These are phyloP conservation scores for Frieseomelitta varia DNA, from an alignment of 1,140 invertebrate genomes.

Conservation along the genomic window DNA sequence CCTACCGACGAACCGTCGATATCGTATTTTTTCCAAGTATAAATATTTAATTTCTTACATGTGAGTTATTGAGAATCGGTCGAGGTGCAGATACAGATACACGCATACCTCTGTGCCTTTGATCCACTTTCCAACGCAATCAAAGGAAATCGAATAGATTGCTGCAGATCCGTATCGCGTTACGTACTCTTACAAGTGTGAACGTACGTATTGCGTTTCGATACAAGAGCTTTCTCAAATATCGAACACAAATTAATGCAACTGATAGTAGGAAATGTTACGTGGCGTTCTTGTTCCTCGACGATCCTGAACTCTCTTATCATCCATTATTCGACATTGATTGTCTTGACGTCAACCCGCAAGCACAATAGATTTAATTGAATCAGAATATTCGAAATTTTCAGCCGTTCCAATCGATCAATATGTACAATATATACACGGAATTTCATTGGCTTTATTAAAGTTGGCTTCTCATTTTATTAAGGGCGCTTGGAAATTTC, in stretches of 20 bases:
- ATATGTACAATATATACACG: not conserved
- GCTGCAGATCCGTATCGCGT: constrained; percentile 33
- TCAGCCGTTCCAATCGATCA: not conserved
- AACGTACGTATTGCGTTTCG: constrained; percentile 16
- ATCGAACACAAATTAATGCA: constrained; percentile 30
- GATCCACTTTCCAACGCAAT: constrained; percentile 5
- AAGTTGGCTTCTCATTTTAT: not conserved
- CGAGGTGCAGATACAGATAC: not conserved
- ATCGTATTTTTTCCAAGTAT: not conserved
- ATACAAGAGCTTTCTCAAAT: constrained; percentile 19
- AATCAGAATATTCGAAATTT: not conserved
- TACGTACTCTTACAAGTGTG: constrained; percentile 7
- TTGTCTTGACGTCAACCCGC: not conserved
- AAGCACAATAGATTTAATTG: not conserved
- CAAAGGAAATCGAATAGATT: constrained; percentile 35
- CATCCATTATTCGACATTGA: not conserved
- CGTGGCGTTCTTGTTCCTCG: not conserved
- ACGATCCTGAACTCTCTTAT: not conserved
- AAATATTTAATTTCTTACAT: not conserved
- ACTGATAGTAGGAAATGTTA: constrained; percentile 14
- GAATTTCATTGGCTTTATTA: not conserved
- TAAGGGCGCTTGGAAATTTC: not conserved
- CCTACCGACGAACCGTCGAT: not conserved
- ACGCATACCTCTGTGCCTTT: not conserved
- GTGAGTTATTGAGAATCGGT: not conserved